Percentiles rank a stretch among this genome's conserved stretches.
These are phyloP conservation scores for Ammospiza maritima DNA, from an alignment of 2,797 vertebrate species.

Conservation along the genomic window DNA sequence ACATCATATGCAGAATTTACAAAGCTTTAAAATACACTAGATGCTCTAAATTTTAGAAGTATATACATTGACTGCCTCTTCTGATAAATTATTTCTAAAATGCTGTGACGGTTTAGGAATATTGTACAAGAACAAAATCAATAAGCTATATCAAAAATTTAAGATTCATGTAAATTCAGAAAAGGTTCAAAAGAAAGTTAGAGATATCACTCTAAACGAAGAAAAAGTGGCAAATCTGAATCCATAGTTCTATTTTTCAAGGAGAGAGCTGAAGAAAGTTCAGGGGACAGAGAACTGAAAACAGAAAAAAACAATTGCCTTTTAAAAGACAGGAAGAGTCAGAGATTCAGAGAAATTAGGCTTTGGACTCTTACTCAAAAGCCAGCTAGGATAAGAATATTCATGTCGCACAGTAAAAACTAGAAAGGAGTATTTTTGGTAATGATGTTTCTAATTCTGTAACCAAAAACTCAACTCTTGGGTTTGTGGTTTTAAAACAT, in stretches of 20 bases:
- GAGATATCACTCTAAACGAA: not conserved
- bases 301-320: not conserved
- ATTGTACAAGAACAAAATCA: not conserved
- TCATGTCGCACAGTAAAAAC: not conserved
- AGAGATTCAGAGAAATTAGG: not conserved
- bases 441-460: not conserved
- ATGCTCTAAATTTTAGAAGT: not conserved
- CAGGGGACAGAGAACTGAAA: not conserved
- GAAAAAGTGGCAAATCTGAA: not conserved
- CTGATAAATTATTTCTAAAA: not conserved
- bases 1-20: not conserved
- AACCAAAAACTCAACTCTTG: not conserved
- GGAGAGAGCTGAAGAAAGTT: not conserved
- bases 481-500: not conserved
- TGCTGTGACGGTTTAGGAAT: not conserved
- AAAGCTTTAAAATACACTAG: not conserved
- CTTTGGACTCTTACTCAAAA: not conserved
- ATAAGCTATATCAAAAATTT: not conserved
- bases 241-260: not conserved
- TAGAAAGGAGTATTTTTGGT: not conserved
- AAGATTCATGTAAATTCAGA: not conserved
- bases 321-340: not conserved
- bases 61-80: not conserved
- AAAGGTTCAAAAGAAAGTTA: not conserved
- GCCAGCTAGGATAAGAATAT: not conserved